Conservation (phyloP, 1,140 invertebrate species). For the Radopholus similis region DNA sequence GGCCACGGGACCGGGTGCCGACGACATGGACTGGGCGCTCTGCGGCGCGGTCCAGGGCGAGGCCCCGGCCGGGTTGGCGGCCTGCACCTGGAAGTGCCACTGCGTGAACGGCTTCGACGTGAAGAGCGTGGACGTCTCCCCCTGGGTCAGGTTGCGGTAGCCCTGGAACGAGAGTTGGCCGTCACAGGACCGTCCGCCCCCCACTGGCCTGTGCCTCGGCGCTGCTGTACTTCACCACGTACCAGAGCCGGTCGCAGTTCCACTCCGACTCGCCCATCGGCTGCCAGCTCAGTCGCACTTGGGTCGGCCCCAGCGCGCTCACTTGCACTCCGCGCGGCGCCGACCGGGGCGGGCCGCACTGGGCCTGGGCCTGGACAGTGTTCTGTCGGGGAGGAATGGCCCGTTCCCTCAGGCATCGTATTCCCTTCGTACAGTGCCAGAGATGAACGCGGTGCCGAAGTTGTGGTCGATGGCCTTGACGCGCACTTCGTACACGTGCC, state of each 20-base stretch:
- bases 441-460: conserved; percentile 48
- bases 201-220: conserved; percentile 40
- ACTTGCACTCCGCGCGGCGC: conserved; percentile 52
- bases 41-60: conserved; percentile 51
- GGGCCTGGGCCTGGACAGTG: conserved; percentile 14
- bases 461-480: conserved; percentile 55
- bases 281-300: conserved; percentile 55
- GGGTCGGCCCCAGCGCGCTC: conserved; percentile 53
- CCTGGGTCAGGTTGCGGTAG: conserved; percentile 51
- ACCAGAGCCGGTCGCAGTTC: conserved; percentile 60
- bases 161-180: conserved; percentile 17
- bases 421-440: conserved; percentile 39
- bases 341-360: conserved; percentile 40
- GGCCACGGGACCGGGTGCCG: conserved; percentile 53
- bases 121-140: conserved; percentile 52
- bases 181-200: neutral
- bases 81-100: conserved; percentile 59
- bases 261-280: conserved; percentile 47
- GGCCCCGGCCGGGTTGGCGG: conserved; percentile 56
- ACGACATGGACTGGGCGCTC: conserved; percentile 49
- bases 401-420: neutral
- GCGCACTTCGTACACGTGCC: conserved; percentile 55
- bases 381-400: neutral
- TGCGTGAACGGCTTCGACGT: conserved; percentile 58
- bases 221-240: conserved; percentile 58